phyloP scores from a whole-genome alignment of 2,888 invertebrate genomes.

The Selenia dentaria region DNA sequence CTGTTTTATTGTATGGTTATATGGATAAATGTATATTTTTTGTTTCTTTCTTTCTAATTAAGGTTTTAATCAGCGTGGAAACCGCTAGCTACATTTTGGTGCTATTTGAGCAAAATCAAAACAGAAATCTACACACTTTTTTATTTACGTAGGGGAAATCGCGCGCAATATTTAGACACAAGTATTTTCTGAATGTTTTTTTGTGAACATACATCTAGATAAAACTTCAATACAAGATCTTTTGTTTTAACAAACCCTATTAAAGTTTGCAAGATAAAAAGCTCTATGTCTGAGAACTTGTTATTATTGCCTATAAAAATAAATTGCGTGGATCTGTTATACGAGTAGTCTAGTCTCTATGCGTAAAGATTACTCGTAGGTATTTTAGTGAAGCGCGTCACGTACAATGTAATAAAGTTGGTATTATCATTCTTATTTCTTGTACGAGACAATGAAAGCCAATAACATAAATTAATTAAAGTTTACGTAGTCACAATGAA shows the following conservation, averaged over 20 bases:
- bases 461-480: constrained; percentile 73
- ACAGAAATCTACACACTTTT: too few relatives aligned
- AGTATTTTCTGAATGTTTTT: too few relatives aligned
- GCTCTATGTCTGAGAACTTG: constrained; percentile 29
- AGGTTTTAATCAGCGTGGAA: too few relatives aligned
- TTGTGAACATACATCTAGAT: too few relatives aligned
- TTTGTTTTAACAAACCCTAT: constrained; percentile 19
- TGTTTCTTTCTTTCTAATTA: too few relatives aligned
- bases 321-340: constrained; percentile 16
- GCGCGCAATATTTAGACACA: too few relatives aligned
- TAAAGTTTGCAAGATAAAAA: constrained; percentile 19
- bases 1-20: too few relatives aligned
- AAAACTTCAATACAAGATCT: too few relatives aligned
- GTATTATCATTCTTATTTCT: constrained; percentile 32
- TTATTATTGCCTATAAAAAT: constrained; percentile 18
- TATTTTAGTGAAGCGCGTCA: constrained; percentile 8
- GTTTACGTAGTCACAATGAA: constrained; percentile 65
- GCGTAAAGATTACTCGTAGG: constrained; percentile 1
- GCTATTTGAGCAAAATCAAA: too few relatives aligned
- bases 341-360: neutral
- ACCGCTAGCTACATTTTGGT: too few relatives aligned
- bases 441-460: constrained; percentile 48
- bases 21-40: too few relatives aligned
- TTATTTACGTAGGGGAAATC: too few relatives aligned
- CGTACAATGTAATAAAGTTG: constrained; percentile 23